Conservation (phyloP, 2,888 invertebrate genomes). For the Drosophila falleni region DNA sequence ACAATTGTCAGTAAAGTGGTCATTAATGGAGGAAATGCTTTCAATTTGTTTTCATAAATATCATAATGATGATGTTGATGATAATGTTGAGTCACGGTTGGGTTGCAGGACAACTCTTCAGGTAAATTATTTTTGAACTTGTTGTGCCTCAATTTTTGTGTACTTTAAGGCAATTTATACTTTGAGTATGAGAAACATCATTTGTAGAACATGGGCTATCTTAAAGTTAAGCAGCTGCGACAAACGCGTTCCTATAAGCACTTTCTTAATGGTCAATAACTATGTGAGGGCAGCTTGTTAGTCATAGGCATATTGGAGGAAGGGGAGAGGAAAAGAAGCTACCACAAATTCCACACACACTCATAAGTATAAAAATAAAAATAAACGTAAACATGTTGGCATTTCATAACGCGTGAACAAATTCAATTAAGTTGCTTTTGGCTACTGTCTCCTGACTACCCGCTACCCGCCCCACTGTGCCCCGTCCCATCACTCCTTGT, state of each 20-base stretch:
- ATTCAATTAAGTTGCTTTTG: constrained; percentile 68
- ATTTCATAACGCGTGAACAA: constrained; percentile 76
- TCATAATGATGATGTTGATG: neutral
- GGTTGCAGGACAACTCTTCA: constrained; percentile 15
- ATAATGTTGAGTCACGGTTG: constrained; percentile 9
- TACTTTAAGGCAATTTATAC: neutral
- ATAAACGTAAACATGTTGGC: constrained; percentile 57
- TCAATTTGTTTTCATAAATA: constrained; percentile 28
- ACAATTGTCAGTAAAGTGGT: constrained; percentile 24
- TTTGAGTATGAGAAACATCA: no score
- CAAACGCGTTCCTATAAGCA: constrained; percentile 37
- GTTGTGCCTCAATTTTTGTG: neutral
- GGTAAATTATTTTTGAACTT: constrained; percentile 5
- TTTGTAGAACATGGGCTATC: neutral
- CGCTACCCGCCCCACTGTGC: neutral
- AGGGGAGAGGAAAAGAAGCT: neutral
- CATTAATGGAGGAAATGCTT: constrained; percentile 31
- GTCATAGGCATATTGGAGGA: neutral
- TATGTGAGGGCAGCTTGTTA: constrained; percentile 14
- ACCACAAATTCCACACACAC: constrained; percentile 42
- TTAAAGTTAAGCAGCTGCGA: constrained; percentile 36
- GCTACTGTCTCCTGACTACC: constrained; percentile 11
- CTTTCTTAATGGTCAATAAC: constrained; percentile 40
- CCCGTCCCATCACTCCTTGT: no score
- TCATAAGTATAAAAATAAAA: constrained; percentile 37